phyloP scores from a whole-genome alignment of 2,113 vertebrate species.

The Anguilla japonica region DNA sequence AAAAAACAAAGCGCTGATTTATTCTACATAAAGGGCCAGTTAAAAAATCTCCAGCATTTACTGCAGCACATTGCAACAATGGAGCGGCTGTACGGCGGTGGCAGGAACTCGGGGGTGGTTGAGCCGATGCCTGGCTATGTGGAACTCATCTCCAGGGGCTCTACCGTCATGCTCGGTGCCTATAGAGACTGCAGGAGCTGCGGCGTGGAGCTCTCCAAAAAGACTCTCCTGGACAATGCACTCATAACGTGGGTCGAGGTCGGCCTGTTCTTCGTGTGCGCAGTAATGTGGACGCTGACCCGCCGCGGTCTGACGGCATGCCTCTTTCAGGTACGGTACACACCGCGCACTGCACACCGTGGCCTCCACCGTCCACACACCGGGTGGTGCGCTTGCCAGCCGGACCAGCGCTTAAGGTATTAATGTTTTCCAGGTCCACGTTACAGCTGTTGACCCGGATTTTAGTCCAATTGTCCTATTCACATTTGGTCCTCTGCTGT shows the following conservation, averaged over 20 bases:
- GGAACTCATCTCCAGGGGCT: constrained; percentile 70
- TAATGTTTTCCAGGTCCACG: too few relatives aligned
- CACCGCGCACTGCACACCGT: constrained; percentile 16
- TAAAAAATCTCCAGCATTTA: neutral
- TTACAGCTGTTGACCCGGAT: too few relatives aligned
- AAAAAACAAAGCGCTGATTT: neutral
- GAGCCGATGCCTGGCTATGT: constrained; percentile 85
- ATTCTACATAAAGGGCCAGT: neutral
- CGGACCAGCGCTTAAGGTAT: too few relatives aligned
- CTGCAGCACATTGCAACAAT: constrained; percentile 36
- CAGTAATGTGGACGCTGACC: constrained; percentile 81
- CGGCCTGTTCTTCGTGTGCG: constrained; percentile 76
- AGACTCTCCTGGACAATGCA: constrained; percentile 81
- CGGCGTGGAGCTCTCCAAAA: constrained; percentile 74
- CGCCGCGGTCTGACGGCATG: constrained; percentile 70
- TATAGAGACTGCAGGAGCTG: constrained; percentile 75
- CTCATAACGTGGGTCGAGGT: constrained; percentile 77
- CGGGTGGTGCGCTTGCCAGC: too few relatives aligned
- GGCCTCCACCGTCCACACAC: too few relatives aligned
- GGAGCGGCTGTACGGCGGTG: constrained; percentile 45
- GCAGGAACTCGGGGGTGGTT: constrained; percentile 34
- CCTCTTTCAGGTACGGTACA: constrained; percentile 79
- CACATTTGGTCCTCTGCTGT: too few relatives aligned
- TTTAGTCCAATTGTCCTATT: too few relatives aligned
- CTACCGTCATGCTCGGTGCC: constrained; percentile 64